Conservation (phyloP, 2,113 vertebrate species). For the Melanerpes aurifrons region DNA sequence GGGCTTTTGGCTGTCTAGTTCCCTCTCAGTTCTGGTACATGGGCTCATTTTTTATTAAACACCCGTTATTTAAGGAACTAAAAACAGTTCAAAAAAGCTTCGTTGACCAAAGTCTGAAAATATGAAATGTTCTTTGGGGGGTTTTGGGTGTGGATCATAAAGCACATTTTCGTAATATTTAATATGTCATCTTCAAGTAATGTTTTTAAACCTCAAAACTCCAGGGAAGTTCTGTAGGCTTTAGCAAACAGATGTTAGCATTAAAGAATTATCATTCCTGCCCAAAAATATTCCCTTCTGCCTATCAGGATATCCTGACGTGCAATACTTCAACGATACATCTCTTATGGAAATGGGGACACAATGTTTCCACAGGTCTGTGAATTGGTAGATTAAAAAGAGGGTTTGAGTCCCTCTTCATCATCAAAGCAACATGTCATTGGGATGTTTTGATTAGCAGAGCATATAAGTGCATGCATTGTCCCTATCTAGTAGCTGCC, state of each 20-base stretch:
- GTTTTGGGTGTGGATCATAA: constrained; percentile 76
- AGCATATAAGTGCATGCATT: neutral
- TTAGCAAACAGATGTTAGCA: constrained; percentile 82
- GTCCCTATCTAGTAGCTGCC: neutral
- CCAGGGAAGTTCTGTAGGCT: constrained; percentile 75
- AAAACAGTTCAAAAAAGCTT: constrained; percentile 57
- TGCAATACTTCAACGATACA: constrained; percentile 13
- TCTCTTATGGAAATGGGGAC: neutral
- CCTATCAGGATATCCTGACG: constrained; percentile 61
- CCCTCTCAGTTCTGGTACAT: constrained; percentile 40
- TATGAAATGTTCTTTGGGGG: constrained; percentile 77
- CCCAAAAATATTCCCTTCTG: constrained; percentile 73
- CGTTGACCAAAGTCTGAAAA: constrained; percentile 79
- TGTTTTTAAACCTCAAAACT: constrained; percentile 80
- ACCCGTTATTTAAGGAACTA: constrained; percentile 55
- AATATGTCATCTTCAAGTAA: constrained; percentile 79
- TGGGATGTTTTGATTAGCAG: neutral
- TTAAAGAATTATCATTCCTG: constrained; percentile 69
- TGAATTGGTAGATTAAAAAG: constrained; percentile 17
- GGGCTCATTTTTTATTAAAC: constrained; percentile 75
- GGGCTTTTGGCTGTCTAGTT: constrained; percentile 63
- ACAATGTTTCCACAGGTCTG: neutral
- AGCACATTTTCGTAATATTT: constrained; percentile 76
- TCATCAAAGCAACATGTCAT: neutral
- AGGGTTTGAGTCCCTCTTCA: neutral